Evolutionary conservation across 2,113 vertebrate species (phyloP), one percentile per base, ranked within the genome.

Genomic region (Xiphophorus maculatus): DNA sequence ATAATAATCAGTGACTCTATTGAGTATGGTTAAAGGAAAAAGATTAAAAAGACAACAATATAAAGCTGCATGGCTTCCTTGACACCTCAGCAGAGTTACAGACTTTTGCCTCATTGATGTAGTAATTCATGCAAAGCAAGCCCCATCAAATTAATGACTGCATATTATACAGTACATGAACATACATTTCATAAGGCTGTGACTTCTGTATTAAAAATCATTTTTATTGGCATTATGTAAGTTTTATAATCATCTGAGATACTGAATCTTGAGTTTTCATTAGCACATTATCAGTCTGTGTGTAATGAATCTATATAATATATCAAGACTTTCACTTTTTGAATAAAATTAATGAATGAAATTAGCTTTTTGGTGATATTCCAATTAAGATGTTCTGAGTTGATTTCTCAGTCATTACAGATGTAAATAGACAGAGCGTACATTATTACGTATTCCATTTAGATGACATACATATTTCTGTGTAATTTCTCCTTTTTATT

Each of bases 401-500:
- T 40, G n/a, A 1, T 13, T 14, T 40, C 35, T 40, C 10, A 35
- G 10, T 63, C 28, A 15, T n/a, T 14, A 3, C 1, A 54, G 4
- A 33, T 69, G 11, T 54, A 33, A 29, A 54, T 19, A n/a, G 28
- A 69, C 25, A 44, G 22, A 32, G n/a, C 19, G 58, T 51, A 44
- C 3, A 25, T 27, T 44, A 58, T 0, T 44, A 42, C 11, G 29
- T 32, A 14, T 12, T 32, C 17, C 5, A 37, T 48, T 8, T 64
- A 48, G 54, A 63, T 11, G 54, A 44, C 11, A n/a, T 14, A 5
- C 27, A 37, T 54, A 25, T 54, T 0, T 60, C 25, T 54, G 30
- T 67, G 28, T 8, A 70, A 13, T 60, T 79, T 76, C 29, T 78
- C 68, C 80, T 66, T 35, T 66, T 35, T 44, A n/a, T 69, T 65